A percentile compares a stretch with the other conserved stretches of the same genome.
Conservation (phyloP, 2,888 invertebrate species). For the Sthenelais limicola region DNA sequence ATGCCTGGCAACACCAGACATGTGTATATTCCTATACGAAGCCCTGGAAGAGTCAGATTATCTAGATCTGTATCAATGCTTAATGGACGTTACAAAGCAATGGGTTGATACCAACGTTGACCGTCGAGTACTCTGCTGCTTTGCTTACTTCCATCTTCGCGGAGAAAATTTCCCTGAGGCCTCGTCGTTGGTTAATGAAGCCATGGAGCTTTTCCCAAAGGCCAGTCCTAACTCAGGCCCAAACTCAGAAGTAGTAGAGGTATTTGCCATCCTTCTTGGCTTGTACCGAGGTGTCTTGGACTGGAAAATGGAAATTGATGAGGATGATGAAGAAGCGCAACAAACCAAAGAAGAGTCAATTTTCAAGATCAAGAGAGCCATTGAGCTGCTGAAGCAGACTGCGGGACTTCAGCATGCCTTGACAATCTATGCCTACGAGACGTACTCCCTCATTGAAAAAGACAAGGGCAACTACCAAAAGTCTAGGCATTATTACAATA, state of each 20-base stretch:
- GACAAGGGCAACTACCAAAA: conserved; percentile 46
- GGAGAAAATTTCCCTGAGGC: conserved; percentile 26
- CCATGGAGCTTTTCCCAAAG: conserved; percentile 23
- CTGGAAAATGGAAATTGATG: conserved; percentile 32
- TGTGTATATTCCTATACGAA: conserved; percentile 39
- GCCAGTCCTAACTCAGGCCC: conserved; percentile 31
- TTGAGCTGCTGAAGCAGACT: conserved; percentile 45
- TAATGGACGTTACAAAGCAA: conserved; percentile 28
- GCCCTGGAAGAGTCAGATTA: conserved; percentile 30
- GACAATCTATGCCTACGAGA: conserved; percentile 49
- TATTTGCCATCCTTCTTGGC: conserved; percentile 11
- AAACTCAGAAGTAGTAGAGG: conserved; percentile 33
- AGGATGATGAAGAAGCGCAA: conserved; percentile 23
- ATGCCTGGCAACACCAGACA: conserved; percentile 25
- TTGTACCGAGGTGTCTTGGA: not conserved
- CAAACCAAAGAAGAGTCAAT: not conserved
- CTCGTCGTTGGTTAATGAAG: conserved; percentile 6
- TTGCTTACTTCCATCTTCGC: conserved; percentile 38
- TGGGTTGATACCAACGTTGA: conserved; percentile 10
- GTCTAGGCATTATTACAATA: conserved; percentile 51
- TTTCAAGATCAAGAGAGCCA: conserved; percentile 42
- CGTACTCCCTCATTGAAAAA: conserved; percentile 50
- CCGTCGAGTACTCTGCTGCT: conserved; percentile 28
- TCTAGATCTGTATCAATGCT: conserved; percentile 16
- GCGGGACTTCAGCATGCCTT: conserved; percentile 40